A percentile compares a stretch with the other conserved stretches of the same genome.
Conservation (phyloP, 2,113 vertebrate genomes). For the Callipepla californica region DNA sequence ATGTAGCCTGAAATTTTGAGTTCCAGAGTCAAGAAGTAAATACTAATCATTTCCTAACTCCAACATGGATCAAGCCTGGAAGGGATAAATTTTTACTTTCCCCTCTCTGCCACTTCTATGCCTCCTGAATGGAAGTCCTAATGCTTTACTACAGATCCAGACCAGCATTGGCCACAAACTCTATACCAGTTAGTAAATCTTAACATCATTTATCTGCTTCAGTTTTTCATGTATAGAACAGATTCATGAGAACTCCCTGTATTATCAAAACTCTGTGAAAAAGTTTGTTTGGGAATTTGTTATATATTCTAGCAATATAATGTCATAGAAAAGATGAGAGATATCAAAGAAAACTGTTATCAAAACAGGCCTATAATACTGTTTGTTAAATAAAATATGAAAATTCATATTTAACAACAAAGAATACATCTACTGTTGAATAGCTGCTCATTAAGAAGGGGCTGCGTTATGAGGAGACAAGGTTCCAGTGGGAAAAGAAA, state of each 20-base stretch:
- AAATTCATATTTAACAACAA: slow-evolving; percentile 19
- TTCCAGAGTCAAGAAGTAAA: background rate
- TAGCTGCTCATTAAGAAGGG: slow-evolving; percentile 34
- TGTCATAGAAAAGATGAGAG: slow-evolving; percentile 9
- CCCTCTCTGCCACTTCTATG: background rate
- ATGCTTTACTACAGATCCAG: background rate
- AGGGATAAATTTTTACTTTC: background rate
- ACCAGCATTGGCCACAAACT: background rate
- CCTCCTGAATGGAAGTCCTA: background rate
- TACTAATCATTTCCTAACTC: background rate
- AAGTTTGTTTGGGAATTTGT: background rate
- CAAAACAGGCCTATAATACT: slow-evolving; percentile 18
- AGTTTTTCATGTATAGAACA: background rate
- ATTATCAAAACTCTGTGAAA: slow-evolving; percentile 5
- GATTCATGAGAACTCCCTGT: background rate
- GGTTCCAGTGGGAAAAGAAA: slow-evolving; percentile 6
- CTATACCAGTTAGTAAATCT: background rate
- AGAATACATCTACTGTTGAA: slow-evolving; percentile 1
- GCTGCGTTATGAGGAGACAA: background rate
- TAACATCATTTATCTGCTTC: background rate
- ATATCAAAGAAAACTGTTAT: slow-evolving; percentile 11
- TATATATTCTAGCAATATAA: background rate
- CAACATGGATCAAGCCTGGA: background rate
- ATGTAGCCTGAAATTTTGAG: background rate
- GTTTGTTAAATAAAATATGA: slow-evolving; percentile 51